A percentile compares a stretch with the other conserved stretches of the same genome.
These are phyloP conservation scores for Aurelia sp. DNA, from an alignment of 30 jellyfish, hydroid and myxozoan genomes.

Conservation along the genomic window DNA sequence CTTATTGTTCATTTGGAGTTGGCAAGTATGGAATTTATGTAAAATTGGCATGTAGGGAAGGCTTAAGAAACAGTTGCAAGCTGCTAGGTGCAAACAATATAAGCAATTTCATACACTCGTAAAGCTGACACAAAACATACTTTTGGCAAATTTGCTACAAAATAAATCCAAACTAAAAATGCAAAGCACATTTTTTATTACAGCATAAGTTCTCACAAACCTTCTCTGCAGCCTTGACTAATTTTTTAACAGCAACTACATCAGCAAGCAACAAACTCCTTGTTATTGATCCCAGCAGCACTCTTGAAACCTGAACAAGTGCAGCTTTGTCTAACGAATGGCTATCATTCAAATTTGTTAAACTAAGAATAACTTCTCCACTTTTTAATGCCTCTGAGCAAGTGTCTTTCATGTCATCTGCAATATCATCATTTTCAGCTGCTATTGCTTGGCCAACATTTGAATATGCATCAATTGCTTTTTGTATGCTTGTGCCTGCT, in stretches of 20 bases:
- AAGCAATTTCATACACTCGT: too few species aligned
- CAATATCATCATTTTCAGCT: constrained; percentile 71
- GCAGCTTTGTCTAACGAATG: constrained; percentile 60
- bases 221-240: constrained; percentile 79
- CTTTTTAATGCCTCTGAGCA: constrained; percentile 84
- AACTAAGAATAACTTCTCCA: constrained; percentile 55
- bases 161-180: too few species aligned
- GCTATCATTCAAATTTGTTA: constrained; percentile 42
- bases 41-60: too few species aligned
- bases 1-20: too few species aligned
- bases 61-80: too few species aligned
- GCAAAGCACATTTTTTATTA: too few species aligned
- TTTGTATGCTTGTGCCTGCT: constrained; percentile 70
- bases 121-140: too few species aligned
- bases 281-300: constrained; percentile 81
- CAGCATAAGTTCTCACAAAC: constrained; percentile 4
- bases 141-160: too few species aligned
- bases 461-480: constrained; percentile 67
- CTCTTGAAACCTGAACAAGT: constrained; percentile 81
- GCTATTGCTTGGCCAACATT: constrained; percentile 77
- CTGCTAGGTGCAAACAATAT: too few species aligned
- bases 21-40: too few species aligned
- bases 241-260: constrained; percentile 82
- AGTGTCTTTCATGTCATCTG: constrained; percentile 82
- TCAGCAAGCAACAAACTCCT: constrained; percentile 87